Evolutionary conservation across 1,140 invertebrate genomes (phyloP), one percentile per base, ranked within the genome.

Genomic region (Melanaphis sacchari): DNA sequence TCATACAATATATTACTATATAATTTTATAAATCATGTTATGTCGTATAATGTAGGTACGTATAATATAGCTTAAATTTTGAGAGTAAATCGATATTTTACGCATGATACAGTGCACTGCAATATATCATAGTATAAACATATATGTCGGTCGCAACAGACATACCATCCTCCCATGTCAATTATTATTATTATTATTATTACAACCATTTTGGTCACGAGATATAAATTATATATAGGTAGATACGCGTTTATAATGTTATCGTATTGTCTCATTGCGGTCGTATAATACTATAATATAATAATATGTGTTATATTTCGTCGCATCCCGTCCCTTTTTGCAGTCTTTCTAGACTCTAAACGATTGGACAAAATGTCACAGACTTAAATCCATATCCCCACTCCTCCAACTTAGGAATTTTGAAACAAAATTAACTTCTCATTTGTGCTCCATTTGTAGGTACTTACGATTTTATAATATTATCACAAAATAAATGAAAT

Each of bases 241-340:
- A 66, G 0, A 9, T n/a, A n/a, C 31, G 11, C 15, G 31, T 4
- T 21, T 76, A 76, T 52, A 52, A 52, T 76, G 36, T n/a, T n/a
- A 76, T 76, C 31, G 59, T 76, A 76, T 76, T 76, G 59, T 76
- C 59, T 76, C 59, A 76, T 76, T 76, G 59, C 59, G 59, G 59
- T 76, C 15, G n/a, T 76, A 76, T 76, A n/a, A 76, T n/a, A 66
- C 4, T 66, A 21, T 15, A 18, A 15, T 49, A 49, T 21, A 49
- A 49, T 21, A 49, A 6, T n/a, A 6, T n/a, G 31, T n/a, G 59
- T 76, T 76, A 76, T 76, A 76, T 76, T 76, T 76, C 59, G 59
- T 76, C 59, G 59, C 59, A n/a, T 76, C 18, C 4, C n/a, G 59
- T 76, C 59, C 15, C 15, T 76, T 76, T 76, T 76, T 36, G 59